phyloP scores from a whole-genome alignment of 1,140 invertebrate genomes.

The Lasaia peninsularis region DNA sequence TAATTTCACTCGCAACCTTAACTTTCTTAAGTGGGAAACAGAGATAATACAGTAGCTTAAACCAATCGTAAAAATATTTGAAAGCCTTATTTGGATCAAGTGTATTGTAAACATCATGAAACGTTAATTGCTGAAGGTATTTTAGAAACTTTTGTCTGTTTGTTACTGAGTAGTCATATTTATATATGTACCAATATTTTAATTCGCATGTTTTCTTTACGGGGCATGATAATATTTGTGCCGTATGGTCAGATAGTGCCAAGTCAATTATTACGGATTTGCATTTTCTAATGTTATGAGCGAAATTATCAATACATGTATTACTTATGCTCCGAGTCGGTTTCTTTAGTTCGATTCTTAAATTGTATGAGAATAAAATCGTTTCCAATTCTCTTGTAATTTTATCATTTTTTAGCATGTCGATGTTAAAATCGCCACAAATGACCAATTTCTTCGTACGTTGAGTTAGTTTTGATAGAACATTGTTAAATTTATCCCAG shows the following conservation, averaged over 20 bases:
- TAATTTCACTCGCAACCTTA: not conserved
- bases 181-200: too few species aligned
- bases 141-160: too few species aligned
- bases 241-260: slow-evolving; percentile 28
- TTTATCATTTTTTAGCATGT: not conserved
- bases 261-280: slow-evolving; percentile 24
- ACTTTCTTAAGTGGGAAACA: not conserved
- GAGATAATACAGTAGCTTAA: not conserved
- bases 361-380: slow-evolving; percentile 3
- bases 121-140: too few species aligned
- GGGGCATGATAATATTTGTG: slow-evolving; percentile 25
- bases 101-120: too few species aligned
- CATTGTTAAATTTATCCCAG: not conserved
- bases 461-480: not conserved
- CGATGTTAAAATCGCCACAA: not conserved
- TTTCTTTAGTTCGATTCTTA: not conserved
- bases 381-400: not conserved
- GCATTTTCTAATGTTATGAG: slow-evolving; percentile 6
- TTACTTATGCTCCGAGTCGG: not conserved
- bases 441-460: not conserved
- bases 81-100: not conserved
- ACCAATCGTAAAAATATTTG: not conserved
- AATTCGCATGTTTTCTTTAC: slow-evolving; percentile 15
- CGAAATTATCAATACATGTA: not conserved
- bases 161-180: too few species aligned